Percentiles rank a stretch among this genome's conserved stretches.
Evolutionary conservation across 2,113 vertebrate genomes (phyloP).

Genomic region (Oenanthe melanoleuca): DNA sequence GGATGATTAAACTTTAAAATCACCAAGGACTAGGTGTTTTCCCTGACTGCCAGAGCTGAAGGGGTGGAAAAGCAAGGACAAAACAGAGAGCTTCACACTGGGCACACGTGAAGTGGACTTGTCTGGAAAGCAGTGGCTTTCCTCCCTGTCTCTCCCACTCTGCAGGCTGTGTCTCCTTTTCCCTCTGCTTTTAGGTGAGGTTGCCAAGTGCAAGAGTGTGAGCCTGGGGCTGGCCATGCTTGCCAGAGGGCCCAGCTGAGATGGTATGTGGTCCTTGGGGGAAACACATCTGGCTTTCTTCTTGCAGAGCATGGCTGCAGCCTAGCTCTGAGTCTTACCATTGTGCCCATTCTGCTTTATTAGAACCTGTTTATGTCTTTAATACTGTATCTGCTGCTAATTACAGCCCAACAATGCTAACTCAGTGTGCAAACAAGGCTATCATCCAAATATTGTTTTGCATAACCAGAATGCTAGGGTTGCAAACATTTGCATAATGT

Average conservation of each 20-base stretch:
- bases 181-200: neutral
- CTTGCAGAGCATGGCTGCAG: fast-evolving
- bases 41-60: neutral
- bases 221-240: neutral
- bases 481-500: slow-evolving; percentile 47
- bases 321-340: neutral
- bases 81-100: fast-evolving
- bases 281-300: neutral
- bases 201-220: neutral
- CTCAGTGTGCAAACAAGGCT: slow-evolving; percentile 24
- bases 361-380: neutral
- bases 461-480: slow-evolving; percentile 19
- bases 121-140: neutral
- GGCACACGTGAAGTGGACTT: neutral
- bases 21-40: neutral
- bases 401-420: slow-evolving; percentile 9
- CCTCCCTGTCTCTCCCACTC: fast-evolving
- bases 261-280: neutral
- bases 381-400: slow-evolving; percentile 14
- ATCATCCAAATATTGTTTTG: slow-evolving; percentile 53
- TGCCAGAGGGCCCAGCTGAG: neutral
- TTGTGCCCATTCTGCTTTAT: neutral
- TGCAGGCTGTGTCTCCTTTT: neutral
- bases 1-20: neutral
- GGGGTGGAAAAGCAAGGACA: neutral